These are phyloP conservation scores for Salvelinus sp. DNA, from an alignment of 2,113 vertebrate genomes.

Conservation along the genomic window DNA sequence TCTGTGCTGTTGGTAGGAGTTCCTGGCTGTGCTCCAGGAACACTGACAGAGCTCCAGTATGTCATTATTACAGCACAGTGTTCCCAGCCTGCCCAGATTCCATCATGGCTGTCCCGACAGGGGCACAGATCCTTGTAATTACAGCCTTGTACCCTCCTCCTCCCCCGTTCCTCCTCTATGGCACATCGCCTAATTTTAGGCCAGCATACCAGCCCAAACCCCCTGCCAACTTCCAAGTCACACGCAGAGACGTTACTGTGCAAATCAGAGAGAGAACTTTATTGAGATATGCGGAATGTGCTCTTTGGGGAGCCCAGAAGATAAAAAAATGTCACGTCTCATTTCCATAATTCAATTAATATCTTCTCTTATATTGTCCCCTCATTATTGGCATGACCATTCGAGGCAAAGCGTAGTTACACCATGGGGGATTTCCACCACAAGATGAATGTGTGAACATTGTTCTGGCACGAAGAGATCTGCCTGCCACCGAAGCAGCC, in stretches of 20 bases:
- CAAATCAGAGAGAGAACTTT: background rate
- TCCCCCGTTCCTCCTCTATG: background rate
- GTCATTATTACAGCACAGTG: conserved; percentile 25
- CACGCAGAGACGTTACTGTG: background rate
- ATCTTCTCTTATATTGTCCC: conserved; percentile 12
- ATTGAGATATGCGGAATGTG: background rate
- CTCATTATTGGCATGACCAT: background rate
- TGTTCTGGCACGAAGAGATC: background rate
- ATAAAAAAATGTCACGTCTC: background rate
- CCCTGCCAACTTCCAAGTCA: background rate
- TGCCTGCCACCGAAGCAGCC: background rate
- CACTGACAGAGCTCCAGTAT: background rate
- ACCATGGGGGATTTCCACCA: conserved; percentile 1
- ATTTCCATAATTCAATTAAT: conserved; percentile 43
- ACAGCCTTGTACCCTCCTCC: conserved; percentile 8
- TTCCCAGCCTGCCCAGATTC: conserved; percentile 16
- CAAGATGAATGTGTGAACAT: conserved; percentile 28
- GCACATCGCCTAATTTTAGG: background rate
- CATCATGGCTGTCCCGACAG: conserved; percentile 37
- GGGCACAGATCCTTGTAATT: conserved; percentile 39
- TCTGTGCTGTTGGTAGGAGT: background rate
- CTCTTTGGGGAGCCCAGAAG: background rate
- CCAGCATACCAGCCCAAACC: background rate
- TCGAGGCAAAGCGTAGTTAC: background rate
- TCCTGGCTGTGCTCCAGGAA: conserved; percentile 4